A percentile compares a stretch with the other conserved stretches of the same genome.
Evolutionary conservation across 2,797 vertebrate genomes (phyloP).

Genomic region (Notoglanidium macrostoma): DNA sequence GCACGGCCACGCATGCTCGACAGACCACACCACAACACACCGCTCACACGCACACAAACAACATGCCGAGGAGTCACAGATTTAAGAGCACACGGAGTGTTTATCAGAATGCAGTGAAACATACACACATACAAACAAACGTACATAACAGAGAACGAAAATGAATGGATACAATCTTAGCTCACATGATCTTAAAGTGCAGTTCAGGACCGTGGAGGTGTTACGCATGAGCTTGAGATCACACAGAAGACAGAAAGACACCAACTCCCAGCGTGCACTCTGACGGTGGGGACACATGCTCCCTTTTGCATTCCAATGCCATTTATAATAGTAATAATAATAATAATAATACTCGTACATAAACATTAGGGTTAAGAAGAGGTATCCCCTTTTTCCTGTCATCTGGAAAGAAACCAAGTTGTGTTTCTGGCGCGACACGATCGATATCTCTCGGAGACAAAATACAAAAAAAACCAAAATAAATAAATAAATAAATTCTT

Average conservation of each 20-base stretch:
- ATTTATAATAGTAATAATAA: constrained; percentile 66
- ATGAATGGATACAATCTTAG: background rate
- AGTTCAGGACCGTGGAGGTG: constrained; percentile 12
- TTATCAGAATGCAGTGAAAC: constrained; percentile 32
- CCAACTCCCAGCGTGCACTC: constrained; percentile 64
- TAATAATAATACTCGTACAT: constrained; percentile 44
- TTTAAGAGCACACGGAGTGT: constrained; percentile 23
- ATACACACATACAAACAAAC: constrained; percentile 11
- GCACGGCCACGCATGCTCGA: constrained; percentile 49
- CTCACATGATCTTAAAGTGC: constrained; percentile 25
- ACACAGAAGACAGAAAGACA: constrained; percentile 51
- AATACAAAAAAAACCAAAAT: background rate
- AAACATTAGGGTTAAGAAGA: constrained; percentile 37
- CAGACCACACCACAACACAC: constrained; percentile 15
- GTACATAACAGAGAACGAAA: background rate
- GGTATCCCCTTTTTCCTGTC: constrained; percentile 53
- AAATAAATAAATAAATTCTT: constrained; percentile 24
- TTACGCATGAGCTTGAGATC: constrained; percentile 59
- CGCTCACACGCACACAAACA: constrained; percentile 15
- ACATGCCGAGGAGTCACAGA: constrained; percentile 46
- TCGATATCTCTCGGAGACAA: constrained; percentile 42
- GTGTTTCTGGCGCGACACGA: constrained; percentile 29
- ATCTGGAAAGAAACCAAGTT: constrained; percentile 46
- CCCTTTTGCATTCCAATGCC: constrained; percentile 80
- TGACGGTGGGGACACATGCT: constrained; percentile 64